Base-by-base conservation (phyloP, 2,113 vertebrate species). In the Alaudala cheleensis region DNA sequence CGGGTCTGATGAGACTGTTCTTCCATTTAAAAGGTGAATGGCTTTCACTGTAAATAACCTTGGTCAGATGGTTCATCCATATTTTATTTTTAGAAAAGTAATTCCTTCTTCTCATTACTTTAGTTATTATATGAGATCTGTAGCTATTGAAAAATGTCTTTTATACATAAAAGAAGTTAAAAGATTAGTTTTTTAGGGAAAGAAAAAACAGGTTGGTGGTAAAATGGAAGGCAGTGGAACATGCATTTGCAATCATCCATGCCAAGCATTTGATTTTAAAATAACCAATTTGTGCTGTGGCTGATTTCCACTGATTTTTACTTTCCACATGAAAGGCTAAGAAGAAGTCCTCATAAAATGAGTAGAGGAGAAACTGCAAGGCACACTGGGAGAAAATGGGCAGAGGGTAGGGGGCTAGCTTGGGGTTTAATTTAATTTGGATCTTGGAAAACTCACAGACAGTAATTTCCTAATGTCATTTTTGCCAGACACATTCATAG, bases 201-300 rank as follows among this genome's bases (percentile, higher is more conserved):
- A 77, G 28, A 60, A 76, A 29, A 85, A 86, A 21, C 21, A 62
- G 9, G 8, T 76, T 71, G 20, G 17, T 96, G 44, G 31, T 26
- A 81, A 42, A 81, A 54, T 7, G 6, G 39, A 71, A 69, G 33
- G 42, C 11, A 54, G 21, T 42, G 24, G 50, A 67, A 92, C 22
- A 53, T 61, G 5, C 14, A 65, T 92, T 92, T 93, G 50, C 26
- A 54, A 24, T 73, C 90, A 82, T 39, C 37, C 58, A 54, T 76
- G 24, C 69, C 57, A 76, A 85, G 39, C 33, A 76, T 76, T 95
- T 91, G 25, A 53, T 81, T 92, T 89, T 89, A 53, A 89, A 89
- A n/a, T 15, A 25, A 57, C 12, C 20, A 37, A 45, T 12, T 60
- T 95, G 37, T 58, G 67, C 57, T 74, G 44, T 71, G 57, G 13